A percentile compares a stretch with the other conserved stretches of the same genome.
Conservation (phyloP, 2,113 vertebrate genomes). For the Oreocharis arfaki region DNA sequence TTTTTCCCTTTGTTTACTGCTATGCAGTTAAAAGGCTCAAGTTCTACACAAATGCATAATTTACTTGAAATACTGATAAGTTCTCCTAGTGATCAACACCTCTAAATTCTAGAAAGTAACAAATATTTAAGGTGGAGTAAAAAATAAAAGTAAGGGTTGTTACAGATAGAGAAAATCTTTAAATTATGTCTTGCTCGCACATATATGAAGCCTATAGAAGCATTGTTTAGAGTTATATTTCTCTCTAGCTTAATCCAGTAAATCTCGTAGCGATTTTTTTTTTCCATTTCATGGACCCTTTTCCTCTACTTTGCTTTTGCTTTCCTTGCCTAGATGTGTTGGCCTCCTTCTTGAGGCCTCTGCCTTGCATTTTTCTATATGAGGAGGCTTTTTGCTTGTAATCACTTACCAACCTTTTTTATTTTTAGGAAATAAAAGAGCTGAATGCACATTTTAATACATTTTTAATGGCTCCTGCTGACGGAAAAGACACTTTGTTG, state of each 20-base stretch:
- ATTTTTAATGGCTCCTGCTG: constrained; percentile 69
- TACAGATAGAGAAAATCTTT: constrained; percentile 15
- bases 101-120: neutral
- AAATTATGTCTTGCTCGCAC: constrained; percentile 10
- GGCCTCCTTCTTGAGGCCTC: constrained; percentile 24
- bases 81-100: neutral
- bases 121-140: neutral
- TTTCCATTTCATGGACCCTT: neutral
- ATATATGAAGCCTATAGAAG: neutral
- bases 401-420: constrained; percentile 57
- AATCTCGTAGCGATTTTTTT: neutral
- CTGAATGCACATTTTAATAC: constrained; percentile 64
- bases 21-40: neutral
- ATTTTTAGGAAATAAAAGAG: constrained; percentile 67
- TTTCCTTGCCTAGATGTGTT: constrained; percentile 48
- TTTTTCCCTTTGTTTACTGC: neutral
- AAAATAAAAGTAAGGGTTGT: neutral
- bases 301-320: constrained; percentile 58
- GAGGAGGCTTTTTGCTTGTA: constrained; percentile 53
- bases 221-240: constrained; percentile 55
- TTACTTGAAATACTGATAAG: neutral
- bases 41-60: neutral
- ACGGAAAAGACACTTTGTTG: constrained; percentile 59
- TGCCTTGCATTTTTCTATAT: constrained; percentile 21
- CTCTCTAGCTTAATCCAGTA: constrained; percentile 1